Evolutionary conservation across 2,888 invertebrate genomes (phyloP).

Genomic region (Drosophila diplacantha): DNA sequence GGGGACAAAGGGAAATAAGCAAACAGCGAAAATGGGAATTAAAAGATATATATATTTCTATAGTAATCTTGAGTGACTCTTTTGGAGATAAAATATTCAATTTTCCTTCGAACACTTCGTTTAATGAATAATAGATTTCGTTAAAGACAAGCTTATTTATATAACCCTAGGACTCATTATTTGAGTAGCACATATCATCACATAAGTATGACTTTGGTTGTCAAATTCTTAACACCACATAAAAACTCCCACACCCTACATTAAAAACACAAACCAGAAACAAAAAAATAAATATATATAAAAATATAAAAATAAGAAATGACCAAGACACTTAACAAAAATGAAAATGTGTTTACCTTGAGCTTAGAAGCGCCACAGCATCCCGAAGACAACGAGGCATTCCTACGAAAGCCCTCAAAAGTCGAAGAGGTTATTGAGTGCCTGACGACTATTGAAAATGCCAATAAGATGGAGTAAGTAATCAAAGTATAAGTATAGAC

Average conservation of each 20-base stretch:
- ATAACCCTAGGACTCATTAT: not conserved
- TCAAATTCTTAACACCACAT: not conserved
- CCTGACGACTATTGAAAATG: constrained; percentile 15
- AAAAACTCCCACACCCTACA: not conserved
- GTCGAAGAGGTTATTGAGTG: constrained; percentile 22
- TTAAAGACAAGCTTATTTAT: not conserved
- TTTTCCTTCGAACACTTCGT: not conserved
- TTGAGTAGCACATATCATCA: not conserved
- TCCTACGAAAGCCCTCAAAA: constrained; percentile 10
- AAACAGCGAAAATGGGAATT: constrained; percentile 2
- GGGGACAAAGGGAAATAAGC: constrained; percentile 12
- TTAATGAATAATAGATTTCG: not conserved
- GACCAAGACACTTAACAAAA: not conserved
- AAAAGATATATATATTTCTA: not conserved
- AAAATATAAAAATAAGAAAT: not conserved
- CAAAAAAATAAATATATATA: not conserved
- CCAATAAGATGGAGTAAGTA: constrained; percentile 31
- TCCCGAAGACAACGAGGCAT: constrained; percentile 23
- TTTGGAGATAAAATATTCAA: constrained; percentile 3
- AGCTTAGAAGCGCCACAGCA: not conserved
- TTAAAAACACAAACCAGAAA: not conserved
- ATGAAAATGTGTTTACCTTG: not conserved
- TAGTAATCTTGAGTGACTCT: not conserved
- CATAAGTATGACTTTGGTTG: not conserved
- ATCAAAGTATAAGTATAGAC: too few relatives aligned